phyloP scores from a whole-genome alignment of 2,888 invertebrate species.

The Agapostemon virescens region DNA sequence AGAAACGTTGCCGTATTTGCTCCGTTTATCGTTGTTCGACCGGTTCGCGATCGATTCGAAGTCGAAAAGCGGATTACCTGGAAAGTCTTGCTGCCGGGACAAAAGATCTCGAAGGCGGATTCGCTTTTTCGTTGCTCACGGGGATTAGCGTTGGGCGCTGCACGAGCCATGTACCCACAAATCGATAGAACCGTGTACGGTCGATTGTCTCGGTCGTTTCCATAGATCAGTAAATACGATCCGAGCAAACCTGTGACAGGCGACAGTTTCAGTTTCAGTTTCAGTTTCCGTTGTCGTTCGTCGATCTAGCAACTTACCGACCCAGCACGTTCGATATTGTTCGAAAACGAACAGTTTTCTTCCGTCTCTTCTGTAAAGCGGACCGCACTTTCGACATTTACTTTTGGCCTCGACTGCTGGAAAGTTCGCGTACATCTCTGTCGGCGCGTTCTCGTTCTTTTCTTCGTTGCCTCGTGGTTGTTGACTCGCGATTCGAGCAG shows the following conservation, averaged over 20 bases:
- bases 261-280: not conserved
- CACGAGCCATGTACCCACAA: slow-evolving; percentile 74
- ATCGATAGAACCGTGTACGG: slow-evolving; percentile 71
- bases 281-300: not conserved
- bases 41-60: not conserved
- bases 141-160: slow-evolving; percentile 69
- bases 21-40: not conserved
- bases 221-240: slow-evolving; percentile 74
- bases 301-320: slow-evolving; percentile 60
- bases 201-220: slow-evolving; percentile 72
- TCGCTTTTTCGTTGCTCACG: slow-evolving; percentile 73
- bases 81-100: slow-evolving; percentile 74
- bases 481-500: not conserved
- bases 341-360: slow-evolving; percentile 71
- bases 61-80: slow-evolving; percentile 59
- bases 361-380: slow-evolving; percentile 65
- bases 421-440: slow-evolving; percentile 68
- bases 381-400: slow-evolving; percentile 71
- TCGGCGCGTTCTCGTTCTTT: slow-evolving; percentile 53
- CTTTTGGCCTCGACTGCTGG: slow-evolving; percentile 67
- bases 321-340: slow-evolving; percentile 70
- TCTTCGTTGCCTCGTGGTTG: slow-evolving; percentile 9
- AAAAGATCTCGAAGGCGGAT: slow-evolving; percentile 76
- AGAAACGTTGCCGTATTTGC: not conserved
- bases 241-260: slow-evolving; percentile 70